Percentiles rank a stretch among this genome's conserved stretches.
These are phyloP conservation scores for Lasioglossum albipes DNA, from an alignment of 1,140 invertebrate genomes.

Conservation along the genomic window DNA sequence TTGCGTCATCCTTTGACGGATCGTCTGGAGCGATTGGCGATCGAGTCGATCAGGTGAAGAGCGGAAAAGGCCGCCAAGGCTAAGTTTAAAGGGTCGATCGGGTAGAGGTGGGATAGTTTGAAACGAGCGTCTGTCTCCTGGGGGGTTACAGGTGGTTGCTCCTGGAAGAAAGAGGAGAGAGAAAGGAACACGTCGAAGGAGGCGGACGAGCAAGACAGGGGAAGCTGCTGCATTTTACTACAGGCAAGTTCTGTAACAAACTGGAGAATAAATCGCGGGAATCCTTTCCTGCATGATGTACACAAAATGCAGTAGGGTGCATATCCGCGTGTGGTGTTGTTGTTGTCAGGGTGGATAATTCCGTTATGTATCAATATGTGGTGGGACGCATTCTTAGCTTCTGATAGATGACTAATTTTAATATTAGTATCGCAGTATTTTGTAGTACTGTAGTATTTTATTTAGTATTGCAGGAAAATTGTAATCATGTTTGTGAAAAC, in stretches of 20 bases:
- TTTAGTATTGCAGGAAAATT: too few relatives aligned
- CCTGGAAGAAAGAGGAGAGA: conserved; percentile 46
- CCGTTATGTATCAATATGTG: too few relatives aligned
- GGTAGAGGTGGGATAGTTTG: conserved; percentile 8
- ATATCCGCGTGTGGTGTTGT: too few relatives aligned
- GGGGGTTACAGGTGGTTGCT: conserved; percentile 61
- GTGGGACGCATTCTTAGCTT: too few relatives aligned
- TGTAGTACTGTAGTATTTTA: too few relatives aligned
- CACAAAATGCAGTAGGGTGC: neutral
- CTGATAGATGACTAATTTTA: too few relatives aligned
- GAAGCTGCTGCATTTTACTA: neutral
- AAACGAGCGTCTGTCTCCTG: conserved; percentile 46
- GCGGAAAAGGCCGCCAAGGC: conserved; percentile 22
- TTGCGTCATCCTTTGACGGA: conserved; percentile 35
- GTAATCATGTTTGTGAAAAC: too few relatives aligned
- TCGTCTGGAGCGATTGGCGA: conserved; percentile 32
- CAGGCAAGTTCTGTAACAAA: conserved; percentile 9
- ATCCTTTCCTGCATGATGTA: conserved; percentile 2
- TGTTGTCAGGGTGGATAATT: too few relatives aligned
- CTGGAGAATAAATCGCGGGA: neutral
- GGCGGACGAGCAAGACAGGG: neutral
- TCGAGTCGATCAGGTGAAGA: conserved; percentile 30
- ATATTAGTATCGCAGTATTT: too few relatives aligned
- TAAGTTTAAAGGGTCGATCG: neutral
- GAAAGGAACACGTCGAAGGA: conserved; percentile 27